Evolutionary conservation across 2,888 invertebrate genomes (phyloP).

Genomic region (Hirtodrosophila histrioides): DNA sequence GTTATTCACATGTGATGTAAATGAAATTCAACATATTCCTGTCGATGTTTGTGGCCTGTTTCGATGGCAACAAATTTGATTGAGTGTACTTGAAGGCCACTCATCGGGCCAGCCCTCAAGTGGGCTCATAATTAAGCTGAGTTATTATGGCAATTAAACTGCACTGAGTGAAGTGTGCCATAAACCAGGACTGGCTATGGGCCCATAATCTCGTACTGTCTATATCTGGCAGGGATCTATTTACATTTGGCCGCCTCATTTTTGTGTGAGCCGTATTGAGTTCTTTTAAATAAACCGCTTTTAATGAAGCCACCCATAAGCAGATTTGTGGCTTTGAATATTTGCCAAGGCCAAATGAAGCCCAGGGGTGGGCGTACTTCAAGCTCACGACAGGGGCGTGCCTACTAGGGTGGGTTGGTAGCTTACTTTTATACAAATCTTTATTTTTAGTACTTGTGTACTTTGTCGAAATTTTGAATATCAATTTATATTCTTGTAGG

Average conservation of each 20-base stretch:
- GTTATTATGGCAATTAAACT: slow-evolving; percentile 29
- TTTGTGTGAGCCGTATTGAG: slow-evolving; percentile 31
- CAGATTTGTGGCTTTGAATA: slow-evolving; percentile 80
- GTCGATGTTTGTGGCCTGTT: slow-evolving; percentile 14
- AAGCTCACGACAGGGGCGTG: too few relatives aligned
- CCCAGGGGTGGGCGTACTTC: background rate
- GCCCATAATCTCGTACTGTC: too few relatives aligned
- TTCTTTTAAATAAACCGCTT: slow-evolving; percentile 75
- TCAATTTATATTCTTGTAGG: too few relatives aligned
- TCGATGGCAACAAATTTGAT: slow-evolving; percentile 1
- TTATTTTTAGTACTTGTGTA: too few relatives aligned
- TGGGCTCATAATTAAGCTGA: background rate
- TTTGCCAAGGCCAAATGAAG: slow-evolving; percentile 73
- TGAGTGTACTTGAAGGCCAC: slow-evolving; percentile 6
- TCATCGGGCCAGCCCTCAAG: slow-evolving; percentile 10
- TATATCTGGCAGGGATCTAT: slow-evolving; percentile 15
- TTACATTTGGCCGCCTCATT: slow-evolving; percentile 31
- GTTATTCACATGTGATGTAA: background rate
- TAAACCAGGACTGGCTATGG: too few relatives aligned
- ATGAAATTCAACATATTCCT: background rate
- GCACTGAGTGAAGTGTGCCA: background rate
- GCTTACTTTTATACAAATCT: too few relatives aligned
- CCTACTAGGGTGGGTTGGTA: too few relatives aligned
- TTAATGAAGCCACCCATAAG: slow-evolving; percentile 79
- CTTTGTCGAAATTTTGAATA: too few relatives aligned